phyloP scores from a whole-genome alignment of 2,888 invertebrate species.

The Acanthacorydalis orientalis region DNA sequence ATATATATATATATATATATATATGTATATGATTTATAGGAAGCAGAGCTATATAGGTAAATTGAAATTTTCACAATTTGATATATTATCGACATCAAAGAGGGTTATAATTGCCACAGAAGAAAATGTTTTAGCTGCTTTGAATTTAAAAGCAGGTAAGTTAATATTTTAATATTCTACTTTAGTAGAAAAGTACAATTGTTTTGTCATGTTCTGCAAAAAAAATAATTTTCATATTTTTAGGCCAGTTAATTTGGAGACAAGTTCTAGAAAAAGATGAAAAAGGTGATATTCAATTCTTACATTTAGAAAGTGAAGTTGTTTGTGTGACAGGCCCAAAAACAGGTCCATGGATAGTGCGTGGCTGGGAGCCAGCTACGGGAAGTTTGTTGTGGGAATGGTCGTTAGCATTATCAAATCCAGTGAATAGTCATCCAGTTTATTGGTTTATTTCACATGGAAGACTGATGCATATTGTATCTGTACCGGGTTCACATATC shows the following conservation, averaged over 20 bases:
- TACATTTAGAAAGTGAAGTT: slow-evolving; percentile 48
- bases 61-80: slow-evolving; percentile 59
- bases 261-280: slow-evolving; percentile 54
- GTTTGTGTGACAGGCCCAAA: slow-evolving; percentile 58
- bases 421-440: slow-evolving; percentile 27
- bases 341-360: slow-evolving; percentile 40
- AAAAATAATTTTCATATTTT: slow-evolving; percentile 8
- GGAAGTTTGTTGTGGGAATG: slow-evolving; percentile 65
- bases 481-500: slow-evolving; percentile 36
- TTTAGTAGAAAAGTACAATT: slow-evolving; percentile 6
- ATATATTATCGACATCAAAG: slow-evolving; percentile 51
- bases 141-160: slow-evolving; percentile 60
- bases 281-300: slow-evolving; percentile 46
- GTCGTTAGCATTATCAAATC: slow-evolving; percentile 29
- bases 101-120: slow-evolving; percentile 68
- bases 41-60: slow-evolving; percentile 69
- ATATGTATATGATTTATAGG: slow-evolving; percentile 49
- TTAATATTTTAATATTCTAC: too few relatives aligned
- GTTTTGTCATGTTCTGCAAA: slow-evolving; percentile 6
- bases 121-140: slow-evolving; percentile 72
- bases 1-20: too few relatives aligned
- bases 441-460: slow-evolving; percentile 40
- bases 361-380: slow-evolving; percentile 62
- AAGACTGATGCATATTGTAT: slow-evolving; percentile 41
- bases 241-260: slow-evolving; percentile 67